A percentile compares a stretch with the other conserved stretches of the same genome.
These are phyloP conservation scores for Stigmatopora argus DNA, from an alignment of 2,113 vertebrate species.

Conservation along the genomic window DNA sequence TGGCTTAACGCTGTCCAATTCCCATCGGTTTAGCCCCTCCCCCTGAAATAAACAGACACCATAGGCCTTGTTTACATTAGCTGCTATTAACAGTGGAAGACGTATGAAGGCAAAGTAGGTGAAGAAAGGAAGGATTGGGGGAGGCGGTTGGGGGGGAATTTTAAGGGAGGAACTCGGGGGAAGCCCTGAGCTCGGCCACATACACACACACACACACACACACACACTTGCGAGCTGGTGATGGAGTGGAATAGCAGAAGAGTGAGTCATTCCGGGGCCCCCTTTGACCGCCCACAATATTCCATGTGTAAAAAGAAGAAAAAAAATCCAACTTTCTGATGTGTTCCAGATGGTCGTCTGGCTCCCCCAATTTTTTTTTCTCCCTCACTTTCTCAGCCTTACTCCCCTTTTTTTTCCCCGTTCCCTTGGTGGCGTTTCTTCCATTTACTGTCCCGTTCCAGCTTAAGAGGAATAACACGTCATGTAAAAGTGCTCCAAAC, in stretches of 20 bases:
- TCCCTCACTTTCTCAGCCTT: conserved; percentile 52
- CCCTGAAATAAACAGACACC: conserved; percentile 45
- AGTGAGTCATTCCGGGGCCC: conserved; percentile 63
- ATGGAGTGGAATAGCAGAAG: conserved; percentile 63
- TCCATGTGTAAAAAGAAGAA: conserved; percentile 27
- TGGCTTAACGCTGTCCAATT: conserved; percentile 34
- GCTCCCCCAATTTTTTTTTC: conserved; percentile 46
- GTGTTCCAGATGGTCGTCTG: conserved; percentile 61
- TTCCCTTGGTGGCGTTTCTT: conserved; percentile 25
- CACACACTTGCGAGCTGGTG: conserved; percentile 45
- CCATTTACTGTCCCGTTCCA: conserved; percentile 6
- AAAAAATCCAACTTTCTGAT: conserved; percentile 59
- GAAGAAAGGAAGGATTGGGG: neutral
- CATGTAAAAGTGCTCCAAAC: conserved; percentile 51
- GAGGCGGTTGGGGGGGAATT: neutral
- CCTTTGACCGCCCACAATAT: conserved; percentile 30
- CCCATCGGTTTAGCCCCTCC: conserved; percentile 28
- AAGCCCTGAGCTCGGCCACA: conserved; percentile 48
- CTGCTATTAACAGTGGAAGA: conserved; percentile 20
- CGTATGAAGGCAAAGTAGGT: neutral
- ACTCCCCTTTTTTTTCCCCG: conserved; percentile 27
- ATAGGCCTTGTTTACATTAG: conserved; percentile 51
- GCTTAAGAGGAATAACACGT: conserved; percentile 40
- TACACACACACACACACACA: conserved; percentile 14
- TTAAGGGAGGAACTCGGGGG: conserved; percentile 34